A percentile compares a stretch with the other conserved stretches of the same genome.
Conservation (phyloP, 2,888 invertebrate species). For the Neoitamus cyanurus region DNA sequence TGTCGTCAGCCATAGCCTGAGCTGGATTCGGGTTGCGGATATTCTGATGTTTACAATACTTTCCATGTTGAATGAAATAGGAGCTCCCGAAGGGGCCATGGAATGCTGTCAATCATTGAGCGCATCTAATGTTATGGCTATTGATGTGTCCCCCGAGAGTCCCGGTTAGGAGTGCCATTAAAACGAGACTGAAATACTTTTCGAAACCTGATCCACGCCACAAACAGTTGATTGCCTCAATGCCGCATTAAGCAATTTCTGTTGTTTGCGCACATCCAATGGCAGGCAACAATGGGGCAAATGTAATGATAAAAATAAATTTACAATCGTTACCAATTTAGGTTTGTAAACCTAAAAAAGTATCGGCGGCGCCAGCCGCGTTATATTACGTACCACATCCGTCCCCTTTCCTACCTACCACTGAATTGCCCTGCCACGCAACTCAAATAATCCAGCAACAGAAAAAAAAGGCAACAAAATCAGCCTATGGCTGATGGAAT, state of each 20-base stretch:
- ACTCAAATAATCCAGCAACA: neutral
- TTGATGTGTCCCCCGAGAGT: neutral
- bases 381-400: neutral
- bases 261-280: conserved; percentile 18
- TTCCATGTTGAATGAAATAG: neutral
- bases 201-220: neutral
- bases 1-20: neutral
- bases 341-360: neutral
- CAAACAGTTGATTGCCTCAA: conserved; percentile 23
- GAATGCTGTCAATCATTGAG: neutral
- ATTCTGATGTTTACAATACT: neutral
- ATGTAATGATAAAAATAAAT: conserved; percentile 17
- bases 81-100: neutral
- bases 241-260: neutral
- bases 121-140: conserved; percentile 20
- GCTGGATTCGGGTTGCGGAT: neutral
- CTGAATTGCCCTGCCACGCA: neutral
- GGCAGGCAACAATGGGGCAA: neutral
- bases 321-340: conserved; percentile 15
- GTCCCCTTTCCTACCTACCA: neutral
- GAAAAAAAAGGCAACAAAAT: neutral
- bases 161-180: too few species aligned
- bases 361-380: neutral
- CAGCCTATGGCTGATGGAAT: neutral
- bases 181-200: neutral